phyloP scores from a whole-genome alignment of 2,113 vertebrate genomes.

The Donacobius atricapilla region DNA sequence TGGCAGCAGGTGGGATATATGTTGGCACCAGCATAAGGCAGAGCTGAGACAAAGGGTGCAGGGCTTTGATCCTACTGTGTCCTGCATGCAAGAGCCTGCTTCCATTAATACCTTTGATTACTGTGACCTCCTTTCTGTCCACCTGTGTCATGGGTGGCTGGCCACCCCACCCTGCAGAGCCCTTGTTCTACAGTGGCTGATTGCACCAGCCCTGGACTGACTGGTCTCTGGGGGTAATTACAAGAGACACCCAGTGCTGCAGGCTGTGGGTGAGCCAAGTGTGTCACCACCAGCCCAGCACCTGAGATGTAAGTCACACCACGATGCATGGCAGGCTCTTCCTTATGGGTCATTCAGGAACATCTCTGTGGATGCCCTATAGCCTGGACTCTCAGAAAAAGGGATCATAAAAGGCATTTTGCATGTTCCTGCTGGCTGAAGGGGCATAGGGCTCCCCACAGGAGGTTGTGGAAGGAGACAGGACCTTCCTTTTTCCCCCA shows the following conservation, averaged over 20 bases:
- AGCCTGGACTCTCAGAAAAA: not conserved
- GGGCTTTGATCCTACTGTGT: not conserved
- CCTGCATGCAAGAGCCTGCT: not conserved
- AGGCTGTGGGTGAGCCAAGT: not conserved
- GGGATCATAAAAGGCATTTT: not conserved
- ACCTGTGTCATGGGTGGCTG: not conserved
- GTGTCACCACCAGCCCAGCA: not conserved
- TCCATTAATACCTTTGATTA: not conserved
- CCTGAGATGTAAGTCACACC: not conserved
- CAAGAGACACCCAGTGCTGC: not conserved
- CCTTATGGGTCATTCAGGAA: not conserved
- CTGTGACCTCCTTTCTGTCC: conserved; percentile 6
- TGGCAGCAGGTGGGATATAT: not conserved
- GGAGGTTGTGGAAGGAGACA: not conserved
- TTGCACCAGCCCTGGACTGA: not conserved
- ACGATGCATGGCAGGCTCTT: not conserved
- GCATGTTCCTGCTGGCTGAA: not conserved
- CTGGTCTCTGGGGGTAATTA: not conserved
- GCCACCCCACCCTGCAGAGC: not conserved
- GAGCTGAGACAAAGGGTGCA: not conserved
- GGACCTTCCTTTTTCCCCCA: not conserved
- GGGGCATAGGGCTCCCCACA: not conserved
- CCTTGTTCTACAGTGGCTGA: not conserved
- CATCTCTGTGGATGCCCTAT: not conserved
- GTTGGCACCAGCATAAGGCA: not conserved